phyloP scores from a whole-genome alignment of 1,140 invertebrate species.

The Drosophila pallidifrons region DNA sequence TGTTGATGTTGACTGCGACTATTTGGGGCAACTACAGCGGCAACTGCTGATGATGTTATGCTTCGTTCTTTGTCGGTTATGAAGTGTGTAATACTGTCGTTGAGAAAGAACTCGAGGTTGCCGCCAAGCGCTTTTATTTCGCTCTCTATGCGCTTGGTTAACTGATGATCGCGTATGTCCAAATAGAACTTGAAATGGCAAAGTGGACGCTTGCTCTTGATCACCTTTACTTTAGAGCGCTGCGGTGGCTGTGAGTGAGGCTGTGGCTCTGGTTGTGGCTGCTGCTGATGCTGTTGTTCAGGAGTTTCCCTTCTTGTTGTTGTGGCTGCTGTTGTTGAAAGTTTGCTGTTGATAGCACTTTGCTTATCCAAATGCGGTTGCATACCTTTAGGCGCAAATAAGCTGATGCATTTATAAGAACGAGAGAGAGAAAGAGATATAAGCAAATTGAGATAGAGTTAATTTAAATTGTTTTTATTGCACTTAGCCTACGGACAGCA shows the following conservation, averaged over 20 bases:
- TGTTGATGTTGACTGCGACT: constrained; percentile 24
- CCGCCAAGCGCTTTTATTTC: constrained; percentile 89
- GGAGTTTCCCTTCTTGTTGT: constrained; percentile 57
- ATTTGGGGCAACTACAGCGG: constrained; percentile 31
- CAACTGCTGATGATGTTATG: constrained; percentile 1
- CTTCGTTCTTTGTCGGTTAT: constrained; percentile 86
- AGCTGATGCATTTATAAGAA: constrained; percentile 54
- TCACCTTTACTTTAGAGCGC: constrained; percentile 80
- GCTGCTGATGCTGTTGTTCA: constrained; percentile 38
- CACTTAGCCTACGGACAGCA: constrained; percentile 28
- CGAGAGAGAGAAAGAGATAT: constrained; percentile 56
- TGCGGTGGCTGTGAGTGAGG: constrained; percentile 47
- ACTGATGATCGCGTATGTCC: constrained; percentile 89
- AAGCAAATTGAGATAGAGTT: constrained; percentile 38
- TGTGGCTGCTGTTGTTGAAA: constrained; percentile 73
- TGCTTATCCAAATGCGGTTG: constrained; percentile 84
- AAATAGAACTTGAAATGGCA: constrained; percentile 89
- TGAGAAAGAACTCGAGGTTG: constrained; percentile 87
- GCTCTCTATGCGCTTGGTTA: constrained; percentile 87
- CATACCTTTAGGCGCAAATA: constrained; percentile 84
- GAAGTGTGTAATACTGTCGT: constrained; percentile 86
- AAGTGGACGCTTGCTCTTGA: constrained; percentile 86
- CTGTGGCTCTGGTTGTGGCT: constrained; percentile 50
- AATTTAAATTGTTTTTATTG: constrained; percentile 29
- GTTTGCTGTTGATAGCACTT: constrained; percentile 75